A percentile compares a stretch with the other conserved stretches of the same genome.
These are phyloP conservation scores for Apistogramma diplotaenia DNA, from an alignment of 2,113 vertebrate genomes.

Conservation along the genomic window DNA sequence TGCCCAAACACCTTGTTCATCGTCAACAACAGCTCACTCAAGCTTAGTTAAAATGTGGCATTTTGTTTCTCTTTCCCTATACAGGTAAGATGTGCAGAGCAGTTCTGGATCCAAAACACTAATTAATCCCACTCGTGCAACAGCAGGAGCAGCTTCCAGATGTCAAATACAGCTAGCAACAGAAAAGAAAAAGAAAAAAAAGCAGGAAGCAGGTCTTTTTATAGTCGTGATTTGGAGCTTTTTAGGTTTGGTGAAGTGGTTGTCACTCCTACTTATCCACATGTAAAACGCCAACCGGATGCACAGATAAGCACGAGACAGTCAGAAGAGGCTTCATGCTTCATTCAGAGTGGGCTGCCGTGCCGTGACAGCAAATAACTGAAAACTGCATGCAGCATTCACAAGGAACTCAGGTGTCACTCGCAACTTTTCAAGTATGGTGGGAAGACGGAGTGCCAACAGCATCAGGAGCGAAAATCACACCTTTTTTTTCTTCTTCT, in stretches of 20 bases:
- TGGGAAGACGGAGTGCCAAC: slow-evolving; percentile 53
- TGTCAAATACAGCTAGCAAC: slow-evolving; percentile 1
- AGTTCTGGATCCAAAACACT: slow-evolving; percentile 4
- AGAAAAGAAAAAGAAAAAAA: background rate
- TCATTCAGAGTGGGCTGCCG: slow-evolving; percentile 47
- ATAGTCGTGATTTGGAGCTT: slow-evolving; percentile 32
- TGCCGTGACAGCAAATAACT: slow-evolving; percentile 36
- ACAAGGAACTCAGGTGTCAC: slow-evolving; percentile 46
- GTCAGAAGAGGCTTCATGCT: slow-evolving; percentile 59
- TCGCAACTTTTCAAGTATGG: slow-evolving; percentile 67
- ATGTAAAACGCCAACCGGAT: slow-evolving; percentile 28
- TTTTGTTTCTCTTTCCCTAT: background rate
- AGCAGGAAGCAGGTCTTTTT: slow-evolving; percentile 1
- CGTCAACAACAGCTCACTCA: background rate
- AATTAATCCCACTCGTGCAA: slow-evolving; percentile 33
- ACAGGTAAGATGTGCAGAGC: background rate
- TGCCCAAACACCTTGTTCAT: slow-evolving; percentile 17
- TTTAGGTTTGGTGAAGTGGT: slow-evolving; percentile 40
- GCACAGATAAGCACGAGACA: slow-evolving; percentile 21
- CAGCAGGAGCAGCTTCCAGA: slow-evolving; percentile 28
- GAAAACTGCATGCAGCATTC: slow-evolving; percentile 72
- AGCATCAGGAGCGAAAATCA: slow-evolving; percentile 36
- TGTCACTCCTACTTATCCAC: slow-evolving; percentile 50
- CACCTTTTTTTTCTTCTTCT: slow-evolving; percentile 12
- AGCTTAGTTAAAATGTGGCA: slow-evolving; percentile 15